phyloP scores from a whole-genome alignment of 2,888 invertebrate species.

The Parnassius glacialis region DNA sequence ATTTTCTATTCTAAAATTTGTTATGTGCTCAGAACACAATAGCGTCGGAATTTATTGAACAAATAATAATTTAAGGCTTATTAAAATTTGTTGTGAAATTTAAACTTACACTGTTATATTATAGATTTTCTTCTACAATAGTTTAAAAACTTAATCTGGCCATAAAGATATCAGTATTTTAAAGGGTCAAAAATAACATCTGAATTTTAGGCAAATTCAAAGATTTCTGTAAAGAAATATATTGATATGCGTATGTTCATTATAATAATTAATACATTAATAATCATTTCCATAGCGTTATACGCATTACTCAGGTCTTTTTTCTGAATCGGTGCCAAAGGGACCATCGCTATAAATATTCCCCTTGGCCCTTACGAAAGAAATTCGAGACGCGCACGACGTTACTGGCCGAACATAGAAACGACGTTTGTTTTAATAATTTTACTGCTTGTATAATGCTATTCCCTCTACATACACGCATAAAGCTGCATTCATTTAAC shows the following conservation, averaged over 20 bases:
- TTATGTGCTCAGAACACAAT: too few relatives aligned
- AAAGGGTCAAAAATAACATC: neutral
- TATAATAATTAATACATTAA: conserved; percentile 21
- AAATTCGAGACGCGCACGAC: conserved; percentile 25
- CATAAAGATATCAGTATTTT: neutral
- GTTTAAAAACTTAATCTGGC: too few relatives aligned
- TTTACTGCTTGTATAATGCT: conserved; percentile 27
- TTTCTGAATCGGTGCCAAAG: conserved; percentile 28
- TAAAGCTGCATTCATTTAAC: conserved; percentile 23
- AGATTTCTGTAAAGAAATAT: neutral
- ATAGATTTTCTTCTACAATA: too few relatives aligned
- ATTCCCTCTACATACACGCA: conserved; percentile 20
- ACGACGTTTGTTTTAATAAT: conserved; percentile 28
- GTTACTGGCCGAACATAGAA: conserved; percentile 22
- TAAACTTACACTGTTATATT: too few relatives aligned
- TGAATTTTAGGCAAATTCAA: conserved; percentile 3
- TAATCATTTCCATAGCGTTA: conserved; percentile 24
- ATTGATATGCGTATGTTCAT: conserved; percentile 7
- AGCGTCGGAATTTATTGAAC: too few relatives aligned
- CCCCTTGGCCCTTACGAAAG: conserved; percentile 25
- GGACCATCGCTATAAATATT: conserved; percentile 26
- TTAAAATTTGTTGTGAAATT: too few relatives aligned
- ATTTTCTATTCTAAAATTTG: too few relatives aligned
- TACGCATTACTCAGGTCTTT: conserved; percentile 25
- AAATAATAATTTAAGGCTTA: too few relatives aligned